phyloP scores from a whole-genome alignment of 1,140 invertebrate genomes.

The Agrypnia vestita region DNA sequence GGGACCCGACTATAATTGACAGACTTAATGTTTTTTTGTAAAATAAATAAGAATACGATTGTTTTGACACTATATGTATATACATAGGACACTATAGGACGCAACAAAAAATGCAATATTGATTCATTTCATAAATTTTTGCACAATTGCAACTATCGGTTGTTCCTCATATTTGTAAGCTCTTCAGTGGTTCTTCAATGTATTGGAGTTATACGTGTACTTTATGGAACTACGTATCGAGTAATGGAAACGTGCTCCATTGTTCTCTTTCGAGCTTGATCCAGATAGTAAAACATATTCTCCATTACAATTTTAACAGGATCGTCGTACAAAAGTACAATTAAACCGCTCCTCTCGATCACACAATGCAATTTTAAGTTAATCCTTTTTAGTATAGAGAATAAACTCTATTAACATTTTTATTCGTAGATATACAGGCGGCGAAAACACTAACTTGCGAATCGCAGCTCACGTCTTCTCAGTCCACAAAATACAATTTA shows the following conservation, averaged over 20 bases:
- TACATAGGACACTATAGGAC: too few relatives aligned
- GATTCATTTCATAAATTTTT: too few relatives aligned
- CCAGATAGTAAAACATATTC: not conserved
- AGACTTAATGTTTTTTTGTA: too few relatives aligned
- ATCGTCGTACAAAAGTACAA: not conserved
- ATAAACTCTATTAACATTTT: too few relatives aligned
- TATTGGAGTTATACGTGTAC: not conserved
- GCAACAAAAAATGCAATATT: too few relatives aligned
- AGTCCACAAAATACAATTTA: not conserved
- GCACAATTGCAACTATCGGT: too few relatives aligned
- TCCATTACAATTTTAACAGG: not conserved
- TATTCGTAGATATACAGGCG: not conserved
- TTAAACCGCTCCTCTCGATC: not conserved
- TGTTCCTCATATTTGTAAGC: too few relatives aligned
- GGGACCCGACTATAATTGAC: too few relatives aligned
- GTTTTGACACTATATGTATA: too few relatives aligned
- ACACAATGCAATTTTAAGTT: not conserved
- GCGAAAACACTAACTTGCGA: conserved; percentile 1
- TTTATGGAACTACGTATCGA: not conserved
- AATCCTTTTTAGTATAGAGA: not conserved
- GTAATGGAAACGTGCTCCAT: conserved; percentile 4
- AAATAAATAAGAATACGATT: too few relatives aligned
- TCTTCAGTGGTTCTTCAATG: not conserved
- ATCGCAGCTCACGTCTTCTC: conserved; percentile 3
- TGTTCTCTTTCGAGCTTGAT: not conserved